Percentiles rank a stretch among this genome's conserved stretches.
These are phyloP conservation scores for Craniophora ligustri DNA, from an alignment of 2,888 invertebrate species.

Conservation along the genomic window DNA sequence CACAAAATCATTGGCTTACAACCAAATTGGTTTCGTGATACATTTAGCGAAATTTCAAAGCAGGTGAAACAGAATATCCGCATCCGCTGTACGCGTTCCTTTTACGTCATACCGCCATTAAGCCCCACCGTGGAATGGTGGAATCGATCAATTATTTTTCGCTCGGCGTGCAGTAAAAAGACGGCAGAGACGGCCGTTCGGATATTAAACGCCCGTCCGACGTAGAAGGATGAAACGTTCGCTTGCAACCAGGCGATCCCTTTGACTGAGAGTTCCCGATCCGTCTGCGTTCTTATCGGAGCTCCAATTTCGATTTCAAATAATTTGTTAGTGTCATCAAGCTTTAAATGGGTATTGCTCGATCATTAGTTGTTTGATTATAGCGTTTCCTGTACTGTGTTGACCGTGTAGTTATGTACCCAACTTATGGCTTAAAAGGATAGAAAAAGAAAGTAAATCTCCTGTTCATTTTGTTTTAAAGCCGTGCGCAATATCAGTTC, in stretches of 20 bases:
- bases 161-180: constrained; percentile 79
- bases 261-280: constrained; percentile 78
- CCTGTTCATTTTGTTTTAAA: too few relatives aligned
- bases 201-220: constrained; percentile 81
- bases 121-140: constrained; percentile 66
- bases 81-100: constrained; percentile 58
- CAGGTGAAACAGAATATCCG: constrained; percentile 58
- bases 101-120: constrained; percentile 78
- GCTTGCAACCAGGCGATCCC: constrained; percentile 71
- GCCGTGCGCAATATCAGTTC: too few relatives aligned
- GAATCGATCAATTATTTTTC: constrained; percentile 87
- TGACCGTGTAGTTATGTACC: background rate
- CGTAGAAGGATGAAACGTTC: constrained; percentile 67
- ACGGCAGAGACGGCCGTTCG: constrained; percentile 77
- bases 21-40: constrained; percentile 50
- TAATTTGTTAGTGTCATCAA: constrained; percentile 58
- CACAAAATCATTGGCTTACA: constrained; percentile 36
- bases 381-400: background rate
- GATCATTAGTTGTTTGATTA: constrained; percentile 33
- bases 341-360: constrained; percentile 43
- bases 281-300: constrained; percentile 79
- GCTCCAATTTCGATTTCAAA: constrained; percentile 68
- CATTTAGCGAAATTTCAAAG: constrained; percentile 53
- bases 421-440: too few relatives aligned
- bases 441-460: too few relatives aligned